Conservation (phyloP, 1,140 invertebrate species). For the Calephelis virginiensis region DNA sequence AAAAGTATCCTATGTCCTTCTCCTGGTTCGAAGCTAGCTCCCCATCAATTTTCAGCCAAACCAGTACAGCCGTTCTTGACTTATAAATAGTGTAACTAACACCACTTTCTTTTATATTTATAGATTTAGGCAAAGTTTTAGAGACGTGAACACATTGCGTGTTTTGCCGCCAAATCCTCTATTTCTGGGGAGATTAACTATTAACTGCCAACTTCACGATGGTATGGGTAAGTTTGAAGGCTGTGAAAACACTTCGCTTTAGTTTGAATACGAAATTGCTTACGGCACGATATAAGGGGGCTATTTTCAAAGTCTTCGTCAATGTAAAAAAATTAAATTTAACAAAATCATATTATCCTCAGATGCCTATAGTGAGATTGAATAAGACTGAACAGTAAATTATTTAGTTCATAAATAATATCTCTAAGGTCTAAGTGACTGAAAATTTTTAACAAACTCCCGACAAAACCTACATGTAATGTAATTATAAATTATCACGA, state of each 20-base stretch:
- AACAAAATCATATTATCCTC: neutral
- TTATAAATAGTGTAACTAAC: no score
- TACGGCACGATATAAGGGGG: constrained; percentile 34
- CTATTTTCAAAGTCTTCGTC: constrained; percentile 24
- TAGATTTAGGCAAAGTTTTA: neutral
- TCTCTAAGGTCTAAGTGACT: no score
- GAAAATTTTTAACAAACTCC: no score
- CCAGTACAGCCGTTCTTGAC: no score
- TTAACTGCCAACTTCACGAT: constrained; percentile 4
- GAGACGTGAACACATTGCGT: neutral
- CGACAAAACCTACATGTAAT: no score
- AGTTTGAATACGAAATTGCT: constrained; percentile 35
- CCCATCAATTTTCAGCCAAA: no score
- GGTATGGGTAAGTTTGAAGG: constrained; percentile 17
- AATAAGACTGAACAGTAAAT: neutral
- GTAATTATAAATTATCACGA: no score
- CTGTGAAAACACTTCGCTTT: constrained; percentile 8
- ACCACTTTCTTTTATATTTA: no score
- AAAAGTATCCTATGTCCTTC: no score
- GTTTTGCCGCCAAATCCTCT: neutral
- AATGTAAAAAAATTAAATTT: neutral
- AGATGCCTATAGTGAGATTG: neutral
- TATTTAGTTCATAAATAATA: no score
- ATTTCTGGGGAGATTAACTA: neutral
- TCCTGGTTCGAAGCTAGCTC: no score